A percentile compares a stretch with the other conserved stretches of the same genome.
Evolutionary conservation across 2,113 vertebrate genomes (phyloP).

Genomic region (Rattus norvegicus): GRCr8 NC_086021.1:82151501-82152000

Average conservation of each 20-base stretch:
- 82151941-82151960: constrained; percentile 21
- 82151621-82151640: neutral
- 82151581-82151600: neutral
- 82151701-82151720: neutral
- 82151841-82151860: neutral
- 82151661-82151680: neutral
- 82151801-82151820: neutral
- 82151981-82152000: constrained; percentile 45
- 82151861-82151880: neutral
- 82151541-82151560: neutral
- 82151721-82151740: neutral
- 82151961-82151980: neutral
- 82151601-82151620: constrained; percentile 2
- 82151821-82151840: neutral
- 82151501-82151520: neutral
- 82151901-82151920: neutral
- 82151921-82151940: constrained; percentile 11
- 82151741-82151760: neutral
- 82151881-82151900: neutral
- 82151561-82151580: neutral
- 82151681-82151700: neutral
- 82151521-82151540: neutral
- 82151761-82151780: neutral
- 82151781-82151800: neutral
- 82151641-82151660: constrained; percentile 39